Evolutionary conservation across 2,113 vertebrate genomes (phyloP), one percentile per base, ranked within the genome.

Genomic region (Amphilophus citrinellus): DNA sequence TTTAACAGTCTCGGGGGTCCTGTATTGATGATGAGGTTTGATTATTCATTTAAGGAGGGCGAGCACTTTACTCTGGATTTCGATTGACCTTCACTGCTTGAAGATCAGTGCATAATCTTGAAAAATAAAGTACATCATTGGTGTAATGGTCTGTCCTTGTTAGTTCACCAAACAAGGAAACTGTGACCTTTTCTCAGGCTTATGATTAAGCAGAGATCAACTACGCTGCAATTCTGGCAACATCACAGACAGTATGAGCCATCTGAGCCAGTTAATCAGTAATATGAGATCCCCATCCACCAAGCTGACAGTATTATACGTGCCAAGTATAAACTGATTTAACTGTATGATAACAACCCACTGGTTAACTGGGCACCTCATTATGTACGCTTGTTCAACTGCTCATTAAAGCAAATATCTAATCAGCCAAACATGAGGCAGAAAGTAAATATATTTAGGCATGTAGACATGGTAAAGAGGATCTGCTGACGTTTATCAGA

Each of bases 1-100:
- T 58, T 24, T 37, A 59, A 39, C 22, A 17, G 32, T 61, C 58
- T 61, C 6, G 18, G 58, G 32, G 58, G 58, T 0, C 6, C 14
- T 76, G 10, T 65, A 35, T 47, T 76, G 42, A 75, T 37, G 81
- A 84, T 22, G 32, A 61, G 14, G 22, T 56, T 53, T 42, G 44
- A 65, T 82, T 79, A 47, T 88, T 59, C 79, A 24, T 44, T 53
- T 35, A 73, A 73, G 68, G 53, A 56, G 47, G 50, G 27, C 56
- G 56, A 58, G 32, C 32, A 24, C 68, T 73, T 73, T 35, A 20
- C 47, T 35, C 53, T 5, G 22, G 78, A 42, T 60, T 59, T 22
- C 14, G 44, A 75, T 37, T 79, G 65, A 83, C 79, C 66, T 84
- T 83, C 50, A 53, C 37, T 8, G 24, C 42, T 37, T 30, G 56